Percentiles rank a stretch among this genome's conserved stretches.
Evolutionary conservation across 1,140 invertebrate species (phyloP).

Genomic region (Leptopilina boulardi): DNA sequence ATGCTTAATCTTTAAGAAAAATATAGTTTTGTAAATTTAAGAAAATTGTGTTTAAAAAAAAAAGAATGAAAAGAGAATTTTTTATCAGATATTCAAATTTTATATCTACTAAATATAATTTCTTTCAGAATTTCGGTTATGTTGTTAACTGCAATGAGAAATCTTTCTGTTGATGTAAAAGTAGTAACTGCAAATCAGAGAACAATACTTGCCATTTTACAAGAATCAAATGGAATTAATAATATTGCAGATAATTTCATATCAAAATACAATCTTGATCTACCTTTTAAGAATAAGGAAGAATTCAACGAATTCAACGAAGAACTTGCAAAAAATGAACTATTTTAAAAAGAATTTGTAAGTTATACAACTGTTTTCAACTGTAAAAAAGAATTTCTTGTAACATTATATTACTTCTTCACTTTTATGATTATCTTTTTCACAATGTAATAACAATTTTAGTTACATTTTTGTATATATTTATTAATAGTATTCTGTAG

Average conservation of each 20-base stretch:
- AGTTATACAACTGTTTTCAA: not conserved
- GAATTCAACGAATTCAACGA: not conserved
- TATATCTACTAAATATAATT: not conserved
- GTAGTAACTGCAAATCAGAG: not conserved
- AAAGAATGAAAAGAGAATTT: too few species aligned
- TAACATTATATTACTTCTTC: not conserved
- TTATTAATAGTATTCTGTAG: too few species aligned
- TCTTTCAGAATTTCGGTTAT: not conserved
- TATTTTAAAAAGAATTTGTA: not conserved
- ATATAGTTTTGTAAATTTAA: too few species aligned
- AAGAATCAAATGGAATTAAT: not conserved
- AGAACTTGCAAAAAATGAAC: not conserved
- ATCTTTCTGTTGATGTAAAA: not conserved
- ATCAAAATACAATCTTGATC: not conserved
- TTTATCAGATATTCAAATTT: too few species aligned
- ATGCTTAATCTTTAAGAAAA: too few species aligned
- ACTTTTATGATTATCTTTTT: not conserved
- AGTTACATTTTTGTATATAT: too few species aligned
- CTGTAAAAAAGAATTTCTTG: not conserved
- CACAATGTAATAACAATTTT: not conserved
- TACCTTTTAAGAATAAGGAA: not conserved
- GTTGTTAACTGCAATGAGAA: not conserved
- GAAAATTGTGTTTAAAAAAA: too few species aligned
- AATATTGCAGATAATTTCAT: not conserved
- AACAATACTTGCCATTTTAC: not conserved